Base-by-base conservation (phyloP, 2,888 invertebrate genomes). In the Drosophila vallismaia region DNA sequence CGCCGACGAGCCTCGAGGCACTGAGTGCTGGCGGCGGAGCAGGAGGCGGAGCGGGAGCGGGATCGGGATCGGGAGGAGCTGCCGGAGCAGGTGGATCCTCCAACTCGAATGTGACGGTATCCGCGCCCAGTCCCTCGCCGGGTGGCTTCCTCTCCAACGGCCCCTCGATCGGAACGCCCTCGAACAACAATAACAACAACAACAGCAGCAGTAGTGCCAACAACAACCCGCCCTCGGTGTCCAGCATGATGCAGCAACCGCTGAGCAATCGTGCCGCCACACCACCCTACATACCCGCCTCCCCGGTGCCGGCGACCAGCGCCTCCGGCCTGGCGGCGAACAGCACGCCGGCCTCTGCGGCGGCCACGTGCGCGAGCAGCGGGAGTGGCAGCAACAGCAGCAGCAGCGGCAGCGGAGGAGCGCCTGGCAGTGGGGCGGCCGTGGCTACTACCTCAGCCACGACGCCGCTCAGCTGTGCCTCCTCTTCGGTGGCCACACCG, bases 211-310 rank as follows among this genome's bases (percentile, higher is more conserved):
- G 44, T 2, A 68, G 60, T 62, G 63, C 63, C 33, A 62, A 58
- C 58, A 91, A 89, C 56, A 93, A 94, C 70, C 94, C 94, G 55
- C 94, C 94, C 66, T 93, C 93, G 52, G 94, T 94, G 5, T 93
- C 94, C 40, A 93, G 94, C 9, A 74, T 92, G 7, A 89, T 92
- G 83, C 91, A 91, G 79, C 91, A 91, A 79, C 94, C 94, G 1
- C 93, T 94, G 59, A 93, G 94, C 73, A 93, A 93, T 57, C 92
- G 93, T 0, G 83, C 77, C 28, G 57, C 72, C 19, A 93, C 93
- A 5, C 93, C 93, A 14, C 93, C 93, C 26, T 90, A 93, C 42
- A 89, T 91, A 71, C 86, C 90, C 54, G 81, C 88, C 69, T 91
- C 91, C 29, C 89, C 91, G 57, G 78, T 86, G 54, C 75, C 88